Evolutionary conservation across 2,888 invertebrate species (phyloP), one percentile per base, ranked within the genome.

Genomic region (Crocallis elinguaria): DNA sequence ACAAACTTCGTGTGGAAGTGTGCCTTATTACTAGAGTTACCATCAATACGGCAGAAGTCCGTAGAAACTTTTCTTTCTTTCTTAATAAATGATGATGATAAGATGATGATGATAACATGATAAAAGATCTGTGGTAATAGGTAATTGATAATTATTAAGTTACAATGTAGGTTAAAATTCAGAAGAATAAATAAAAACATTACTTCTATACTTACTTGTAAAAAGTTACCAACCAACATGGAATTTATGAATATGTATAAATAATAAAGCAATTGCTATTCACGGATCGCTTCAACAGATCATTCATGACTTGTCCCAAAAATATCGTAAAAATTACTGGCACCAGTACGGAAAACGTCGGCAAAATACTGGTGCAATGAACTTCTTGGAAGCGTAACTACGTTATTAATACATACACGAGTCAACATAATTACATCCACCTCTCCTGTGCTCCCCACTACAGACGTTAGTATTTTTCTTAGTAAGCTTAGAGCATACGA

Each of bases 381-480:
- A 55, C 60, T 67, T 62, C 60, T 63, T 32, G 50, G 57, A 66
- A 67, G 67, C 60, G 58, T 72, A 73, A 73, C 69, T 61, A 64
- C 53, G 62, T 70, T 73, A 76, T 75, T 73, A 77, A 74, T 74
- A 77, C 65, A 69, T 63, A 62, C 54, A 63, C 63, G 67, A 66
- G 69, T 60, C 66, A 75, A 76, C 67, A 71, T 67, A 71, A 75
- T 77, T 73, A 44, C 35, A 48, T 32, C 8, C 36, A 35, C 35
- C 17, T 49, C 41, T 43, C 42, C 25, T 49, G 71, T 71, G 59
- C 41, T 23, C 9, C 6, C 11, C 25, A 19, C 68, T 69, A 73
- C 73, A 77, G 75, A 80, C 74, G 77, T 80, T 79, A 79, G 82
- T 87, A 86, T 86, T 86, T 85, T 83, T 84, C 81, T 75, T 72